Percentiles rank a stretch among this genome's conserved stretches.
Conservation (phyloP, 2,888 invertebrate genomes). For the Epirrita christyi region DNA sequence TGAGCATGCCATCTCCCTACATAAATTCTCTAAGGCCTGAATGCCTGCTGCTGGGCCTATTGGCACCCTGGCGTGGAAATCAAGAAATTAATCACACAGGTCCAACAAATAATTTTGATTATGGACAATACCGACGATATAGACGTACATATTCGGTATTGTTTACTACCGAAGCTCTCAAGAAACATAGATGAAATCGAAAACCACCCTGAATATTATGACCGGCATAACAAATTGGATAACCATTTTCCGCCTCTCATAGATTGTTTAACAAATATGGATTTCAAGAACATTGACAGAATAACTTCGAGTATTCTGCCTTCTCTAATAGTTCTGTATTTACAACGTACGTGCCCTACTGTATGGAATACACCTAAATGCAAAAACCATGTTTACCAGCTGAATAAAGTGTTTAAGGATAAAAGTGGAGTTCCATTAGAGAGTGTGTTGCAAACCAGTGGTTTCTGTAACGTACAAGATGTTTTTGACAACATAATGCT, state of each 20-base stretch:
- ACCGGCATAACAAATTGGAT: constrained; percentile 52
- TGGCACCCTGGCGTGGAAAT: too few relatives aligned
- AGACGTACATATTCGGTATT: constrained; percentile 47
- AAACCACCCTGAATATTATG: constrained; percentile 57
- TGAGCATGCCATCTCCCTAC: too few relatives aligned
- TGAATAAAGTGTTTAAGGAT: constrained; percentile 55
- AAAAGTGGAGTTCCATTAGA: constrained; percentile 52
- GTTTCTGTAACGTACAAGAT: constrained; percentile 54
- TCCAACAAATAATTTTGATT: too few relatives aligned
- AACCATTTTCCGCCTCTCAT: constrained; percentile 50
- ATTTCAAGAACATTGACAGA: constrained; percentile 45
- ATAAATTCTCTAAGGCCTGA: too few relatives aligned
- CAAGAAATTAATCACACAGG: too few relatives aligned
- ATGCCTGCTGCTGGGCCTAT: too few relatives aligned
- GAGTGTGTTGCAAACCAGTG: constrained; percentile 47
- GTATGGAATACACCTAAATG: constrained; percentile 58
- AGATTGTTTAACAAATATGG: constrained; percentile 48
- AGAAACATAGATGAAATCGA: constrained; percentile 60
- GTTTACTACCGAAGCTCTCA: constrained; percentile 59
- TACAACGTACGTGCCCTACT: constrained; percentile 55
- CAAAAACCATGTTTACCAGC: constrained; percentile 48
- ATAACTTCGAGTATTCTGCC: constrained; percentile 49
- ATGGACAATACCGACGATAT: constrained; percentile 43
- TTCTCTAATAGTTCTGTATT: constrained; percentile 57
- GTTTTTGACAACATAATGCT: constrained; percentile 65